These are phyloP conservation scores for Apus apus DNA, from an alignment of 2,113 vertebrate genomes.

Conservation along the genomic window DNA sequence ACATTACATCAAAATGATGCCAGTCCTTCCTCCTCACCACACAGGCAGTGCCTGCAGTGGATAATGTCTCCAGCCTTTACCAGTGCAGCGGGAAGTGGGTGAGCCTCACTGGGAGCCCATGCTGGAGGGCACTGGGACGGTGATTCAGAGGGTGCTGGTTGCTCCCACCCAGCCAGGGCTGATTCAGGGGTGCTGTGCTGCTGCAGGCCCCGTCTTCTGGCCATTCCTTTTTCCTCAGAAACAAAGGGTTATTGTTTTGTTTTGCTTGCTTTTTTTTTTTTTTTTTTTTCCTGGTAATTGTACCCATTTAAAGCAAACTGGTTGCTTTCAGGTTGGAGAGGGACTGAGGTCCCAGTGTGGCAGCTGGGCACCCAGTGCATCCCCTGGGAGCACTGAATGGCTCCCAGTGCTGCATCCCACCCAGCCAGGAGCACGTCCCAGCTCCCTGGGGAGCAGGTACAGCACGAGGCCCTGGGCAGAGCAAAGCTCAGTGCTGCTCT, in stretches of 20 bases:
- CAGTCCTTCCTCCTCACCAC: not conserved
- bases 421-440: accelerated
- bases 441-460: not conserved
- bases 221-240: not conserved
- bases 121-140: not conserved
- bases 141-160: conserved; percentile 20
- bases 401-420: not conserved
- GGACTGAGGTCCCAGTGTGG: not conserved
- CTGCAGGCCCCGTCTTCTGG: not conserved
- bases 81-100: not conserved
- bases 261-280: too few relatives aligned
- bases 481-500: not conserved
- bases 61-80: not conserved
- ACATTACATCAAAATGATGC: not conserved
- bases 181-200: not conserved
- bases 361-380: not conserved
- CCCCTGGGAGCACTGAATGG: accelerated
- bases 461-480: accelerated
- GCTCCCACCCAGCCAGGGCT: conserved; percentile 17
- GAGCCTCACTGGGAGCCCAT: not conserved
- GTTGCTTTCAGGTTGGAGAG: not conserved
- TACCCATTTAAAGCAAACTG: not conserved
- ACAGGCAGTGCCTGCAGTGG: not conserved
- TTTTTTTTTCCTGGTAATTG: not conserved
- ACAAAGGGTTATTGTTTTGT: not conserved